A percentile compares a stretch with the other conserved stretches of the same genome.
These are phyloP conservation scores for Xiphophorus birchmanni DNA, from an alignment of 2,797 vertebrate species.

Conservation along the genomic window DNA sequence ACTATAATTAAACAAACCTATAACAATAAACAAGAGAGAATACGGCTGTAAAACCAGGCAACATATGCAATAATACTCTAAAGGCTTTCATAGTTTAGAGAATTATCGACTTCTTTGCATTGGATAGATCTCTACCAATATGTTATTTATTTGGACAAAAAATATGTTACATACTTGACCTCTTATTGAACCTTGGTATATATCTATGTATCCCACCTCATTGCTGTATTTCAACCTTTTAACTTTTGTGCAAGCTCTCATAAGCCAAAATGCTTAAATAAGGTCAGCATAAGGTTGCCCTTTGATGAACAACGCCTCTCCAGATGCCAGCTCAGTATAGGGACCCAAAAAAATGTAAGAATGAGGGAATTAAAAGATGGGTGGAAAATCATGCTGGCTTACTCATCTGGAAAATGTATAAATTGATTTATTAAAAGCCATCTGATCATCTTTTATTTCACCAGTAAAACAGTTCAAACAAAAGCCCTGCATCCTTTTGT, in stretches of 20 bases:
- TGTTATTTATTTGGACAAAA: neutral
- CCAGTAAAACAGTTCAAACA: neutral
- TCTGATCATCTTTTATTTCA: neutral
- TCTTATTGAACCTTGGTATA: neutral
- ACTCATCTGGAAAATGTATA: neutral
- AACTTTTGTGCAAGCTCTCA: neutral
- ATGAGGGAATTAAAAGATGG: neutral
- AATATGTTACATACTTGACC: neutral
- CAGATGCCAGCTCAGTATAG: neutral
- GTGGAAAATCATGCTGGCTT: neutral
- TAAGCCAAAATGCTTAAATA: neutral
- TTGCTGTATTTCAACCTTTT: neutral
- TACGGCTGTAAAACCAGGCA: neutral
- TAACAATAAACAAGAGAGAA: neutral
- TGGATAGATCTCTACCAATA: neutral
- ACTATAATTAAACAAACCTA: neutral
- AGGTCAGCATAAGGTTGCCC: neutral
- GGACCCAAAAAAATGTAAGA: neutral
- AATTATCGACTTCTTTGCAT: neutral
- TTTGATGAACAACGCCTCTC: neutral
- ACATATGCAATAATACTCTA: neutral
- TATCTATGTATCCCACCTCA: neutral
- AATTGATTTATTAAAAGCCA: neutral
- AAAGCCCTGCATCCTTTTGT: constrained; percentile 6
- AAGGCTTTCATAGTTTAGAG: neutral